Evolutionary conservation across 2,797 vertebrate species (phyloP).

Genomic region (Octomys mimax): DNA sequence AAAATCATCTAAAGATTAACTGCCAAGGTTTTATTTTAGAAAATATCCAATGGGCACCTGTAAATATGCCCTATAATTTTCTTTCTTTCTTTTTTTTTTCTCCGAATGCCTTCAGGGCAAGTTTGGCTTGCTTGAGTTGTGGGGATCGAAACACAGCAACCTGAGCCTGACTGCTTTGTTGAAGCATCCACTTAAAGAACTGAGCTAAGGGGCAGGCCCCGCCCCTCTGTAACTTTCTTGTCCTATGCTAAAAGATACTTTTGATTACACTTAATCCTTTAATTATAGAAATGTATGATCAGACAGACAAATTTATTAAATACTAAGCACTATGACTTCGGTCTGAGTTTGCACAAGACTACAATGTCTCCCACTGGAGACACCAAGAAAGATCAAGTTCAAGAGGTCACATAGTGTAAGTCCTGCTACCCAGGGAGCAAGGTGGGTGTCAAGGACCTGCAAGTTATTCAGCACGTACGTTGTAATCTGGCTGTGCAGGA

Average conservation of each 20-base stretch:
- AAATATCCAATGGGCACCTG: neutral
- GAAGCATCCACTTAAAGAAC: no score
- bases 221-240: neutral
- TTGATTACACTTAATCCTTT: neutral
- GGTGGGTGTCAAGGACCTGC: neutral
- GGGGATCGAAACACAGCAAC: no score
- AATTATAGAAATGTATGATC: neutral
- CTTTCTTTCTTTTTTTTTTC: no score
- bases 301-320: neutral
- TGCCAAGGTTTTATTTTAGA: neutral
- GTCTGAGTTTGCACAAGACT: neutral
- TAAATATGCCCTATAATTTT: neutral
- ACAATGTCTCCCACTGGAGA: no score
- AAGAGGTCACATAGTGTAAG: neutral
- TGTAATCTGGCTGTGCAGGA: neutral
- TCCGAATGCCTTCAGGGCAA: no score
- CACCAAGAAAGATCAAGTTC: neutral
- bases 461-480: neutral
- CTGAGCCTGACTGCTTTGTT: no score
- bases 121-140: no score
- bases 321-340: neutral
- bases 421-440: neutral
- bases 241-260: neutral
- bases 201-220: no score
- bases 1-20: neutral